A percentile compares a stretch with the other conserved stretches of the same genome.
Conservation (phyloP, 1,140 invertebrate species). For the Drosophila rhopaloa region DNA sequence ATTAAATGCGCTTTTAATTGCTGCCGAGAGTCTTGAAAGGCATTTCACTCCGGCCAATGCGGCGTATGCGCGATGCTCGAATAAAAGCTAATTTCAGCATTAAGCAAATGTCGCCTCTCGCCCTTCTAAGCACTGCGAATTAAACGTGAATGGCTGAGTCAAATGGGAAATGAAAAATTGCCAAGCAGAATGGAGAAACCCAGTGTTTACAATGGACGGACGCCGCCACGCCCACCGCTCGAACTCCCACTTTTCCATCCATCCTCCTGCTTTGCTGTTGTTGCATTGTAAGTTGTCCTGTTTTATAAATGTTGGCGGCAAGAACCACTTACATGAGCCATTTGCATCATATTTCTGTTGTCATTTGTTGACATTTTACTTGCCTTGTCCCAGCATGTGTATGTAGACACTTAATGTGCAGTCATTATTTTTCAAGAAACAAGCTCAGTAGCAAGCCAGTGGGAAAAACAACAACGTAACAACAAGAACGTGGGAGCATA, state of each 20-base stretch:
- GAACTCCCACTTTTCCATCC: constrained; percentile 27
- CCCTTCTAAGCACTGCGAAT: constrained; percentile 25
- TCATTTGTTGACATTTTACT: constrained; percentile 81
- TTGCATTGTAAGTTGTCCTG: constrained; percentile 69
- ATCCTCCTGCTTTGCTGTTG: constrained; percentile 25
- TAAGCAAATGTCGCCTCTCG: constrained; percentile 32
- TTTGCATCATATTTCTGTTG: constrained; percentile 83
- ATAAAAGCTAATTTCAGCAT: constrained; percentile 51
- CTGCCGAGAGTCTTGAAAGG: constrained; percentile 44
- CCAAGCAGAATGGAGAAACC: constrained; percentile 53
- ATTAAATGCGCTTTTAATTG: constrained; percentile 72
- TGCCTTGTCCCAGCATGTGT: constrained; percentile 55
- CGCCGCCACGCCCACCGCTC: constrained; percentile 4
- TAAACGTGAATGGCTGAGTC: constrained; percentile 35
- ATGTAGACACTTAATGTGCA: constrained; percentile 75
- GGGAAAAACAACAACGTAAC: constrained; percentile 41
- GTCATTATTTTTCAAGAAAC: constrained; percentile 80
- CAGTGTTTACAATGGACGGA: constrained; percentile 25
- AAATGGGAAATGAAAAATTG: constrained; percentile 66
- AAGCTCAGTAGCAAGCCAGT: constrained; percentile 60
- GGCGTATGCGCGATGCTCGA: constrained; percentile 47
- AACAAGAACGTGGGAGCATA: constrained; percentile 41
- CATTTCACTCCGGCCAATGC: constrained; percentile 37
- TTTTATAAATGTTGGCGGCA: constrained; percentile 74
- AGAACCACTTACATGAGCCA: constrained; percentile 80